Evolutionary conservation across 2,797 vertebrate species (phyloP).

Genomic region (Sebastes taczanowskii): DNA sequence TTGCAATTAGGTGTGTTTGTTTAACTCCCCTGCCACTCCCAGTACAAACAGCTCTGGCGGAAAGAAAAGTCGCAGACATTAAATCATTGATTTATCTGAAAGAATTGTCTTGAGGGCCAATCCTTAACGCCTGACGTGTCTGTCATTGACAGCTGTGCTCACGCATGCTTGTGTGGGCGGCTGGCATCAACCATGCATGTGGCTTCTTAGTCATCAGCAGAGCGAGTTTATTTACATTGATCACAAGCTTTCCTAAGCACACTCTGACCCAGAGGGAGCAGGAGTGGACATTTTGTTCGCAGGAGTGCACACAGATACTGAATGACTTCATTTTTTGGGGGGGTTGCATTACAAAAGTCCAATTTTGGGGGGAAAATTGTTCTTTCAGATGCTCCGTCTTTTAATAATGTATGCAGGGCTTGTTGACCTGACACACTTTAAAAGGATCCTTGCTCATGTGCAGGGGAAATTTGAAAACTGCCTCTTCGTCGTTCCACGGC

Average conservation of each 20-base stretch:
- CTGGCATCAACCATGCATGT: constrained; percentile 19
- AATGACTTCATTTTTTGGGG: neutral
- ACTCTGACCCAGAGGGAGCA: constrained; percentile 32
- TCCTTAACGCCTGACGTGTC: neutral
- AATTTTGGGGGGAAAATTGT: neutral
- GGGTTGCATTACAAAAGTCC: neutral
- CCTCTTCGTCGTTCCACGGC: constrained; percentile 28
- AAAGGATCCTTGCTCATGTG: neutral
- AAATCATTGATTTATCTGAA: neutral
- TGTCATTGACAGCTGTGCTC: neutral
- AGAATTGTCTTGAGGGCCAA: neutral
- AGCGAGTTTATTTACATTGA: constrained; percentile 60
- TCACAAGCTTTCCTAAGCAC: constrained; percentile 54
- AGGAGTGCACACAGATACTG: neutral
- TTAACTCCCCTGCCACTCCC: constrained; percentile 65
- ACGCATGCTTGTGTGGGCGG: constrained; percentile 4
- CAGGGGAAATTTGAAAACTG: neutral
- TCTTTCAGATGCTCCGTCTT: neutral
- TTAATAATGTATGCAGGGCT: neutral
- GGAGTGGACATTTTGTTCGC: constrained; percentile 38
- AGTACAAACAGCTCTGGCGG: constrained; percentile 62
- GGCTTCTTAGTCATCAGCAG: constrained; percentile 39
- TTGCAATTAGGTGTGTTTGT: constrained; percentile 65
- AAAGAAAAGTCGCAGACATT: constrained; percentile 9
- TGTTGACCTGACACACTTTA: constrained; percentile 4